Evolutionary conservation across 2,888 invertebrate species (phyloP).

Genomic region (Cataglyphis livida): DNA sequence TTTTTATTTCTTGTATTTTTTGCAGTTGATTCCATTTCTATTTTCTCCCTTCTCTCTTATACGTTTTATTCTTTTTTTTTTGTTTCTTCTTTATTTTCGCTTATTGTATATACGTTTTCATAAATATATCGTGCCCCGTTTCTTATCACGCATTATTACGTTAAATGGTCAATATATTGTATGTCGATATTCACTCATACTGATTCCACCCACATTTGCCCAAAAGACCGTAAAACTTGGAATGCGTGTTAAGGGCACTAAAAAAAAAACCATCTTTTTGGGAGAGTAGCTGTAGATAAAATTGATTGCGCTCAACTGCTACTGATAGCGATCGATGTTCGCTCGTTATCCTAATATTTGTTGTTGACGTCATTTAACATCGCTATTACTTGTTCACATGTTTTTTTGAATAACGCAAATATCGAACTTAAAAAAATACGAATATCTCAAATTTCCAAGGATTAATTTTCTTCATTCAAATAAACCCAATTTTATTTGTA

Average conservation of each 20-base stretch:
- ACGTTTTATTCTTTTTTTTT: background rate
- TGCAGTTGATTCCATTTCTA: background rate
- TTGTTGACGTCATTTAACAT: conserved; percentile 52
- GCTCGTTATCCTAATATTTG: conserved; percentile 75
- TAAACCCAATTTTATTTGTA: background rate
- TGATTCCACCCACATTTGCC: conserved; percentile 13
- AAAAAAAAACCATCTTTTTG: conserved; percentile 64
- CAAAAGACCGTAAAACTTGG: conserved; percentile 65
- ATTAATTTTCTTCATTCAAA: background rate
- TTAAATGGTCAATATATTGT: conserved; percentile 58
- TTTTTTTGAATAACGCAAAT: background rate
- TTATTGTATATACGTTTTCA: conserved; percentile 35
- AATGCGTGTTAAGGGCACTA: conserved; percentile 73
- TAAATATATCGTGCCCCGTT: conserved; percentile 56
- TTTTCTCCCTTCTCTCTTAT: background rate
- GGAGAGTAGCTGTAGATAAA: conserved; percentile 71
- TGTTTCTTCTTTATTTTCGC: background rate
- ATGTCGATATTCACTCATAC: conserved; percentile 18
- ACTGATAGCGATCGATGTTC: conserved; percentile 74
- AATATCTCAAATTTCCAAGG: background rate
- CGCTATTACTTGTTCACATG: background rate
- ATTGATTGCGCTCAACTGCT: conserved; percentile 74
- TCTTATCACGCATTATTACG: conserved; percentile 57
- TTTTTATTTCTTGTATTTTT: background rate
- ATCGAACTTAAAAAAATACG: background rate